Percentiles rank a stretch among this genome's conserved stretches.
These are phyloP conservation scores for Bos taurus DNA, from an alignment of 2,113 vertebrate genomes.

Conservation along the genomic window DNA sequence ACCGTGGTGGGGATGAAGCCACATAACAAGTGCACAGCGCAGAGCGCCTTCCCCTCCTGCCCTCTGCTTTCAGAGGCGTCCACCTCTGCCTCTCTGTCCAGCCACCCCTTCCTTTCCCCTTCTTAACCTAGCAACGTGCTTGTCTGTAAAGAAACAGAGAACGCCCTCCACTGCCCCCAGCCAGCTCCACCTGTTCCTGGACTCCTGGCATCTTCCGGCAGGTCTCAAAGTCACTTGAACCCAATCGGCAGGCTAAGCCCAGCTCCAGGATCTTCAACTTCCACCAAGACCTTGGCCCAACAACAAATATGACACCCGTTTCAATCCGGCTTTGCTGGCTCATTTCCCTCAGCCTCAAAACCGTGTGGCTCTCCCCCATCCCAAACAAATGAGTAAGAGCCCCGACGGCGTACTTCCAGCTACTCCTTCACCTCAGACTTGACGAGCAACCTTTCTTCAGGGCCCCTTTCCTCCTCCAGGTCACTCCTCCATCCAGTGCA, in stretches of 20 bases:
- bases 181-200: neutral
- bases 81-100: neutral
- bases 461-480: neutral
- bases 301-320: no score
- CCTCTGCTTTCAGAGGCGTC: neutral
- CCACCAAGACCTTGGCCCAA: neutral
- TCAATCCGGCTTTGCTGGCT: neutral
- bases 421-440: neutral
- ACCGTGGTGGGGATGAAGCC: neutral
- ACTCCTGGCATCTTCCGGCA: neutral
- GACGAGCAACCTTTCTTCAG: rapidly evolving
- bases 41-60: neutral
- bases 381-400: neutral
- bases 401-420: rapidly evolving
- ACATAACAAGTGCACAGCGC: rapidly evolving
- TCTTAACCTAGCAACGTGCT: neutral
- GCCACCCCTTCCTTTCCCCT: neutral
- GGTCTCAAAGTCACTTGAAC: neutral
- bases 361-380: rapidly evolving
- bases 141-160: no score
- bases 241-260: neutral
- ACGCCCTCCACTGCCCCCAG: neutral
- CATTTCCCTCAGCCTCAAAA: neutral
- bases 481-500: neutral
- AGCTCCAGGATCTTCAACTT: neutral